These are phyloP conservation scores for Cryptoprocta ferox DNA, from an alignment of 2,797 vertebrate genomes.

Conservation along the genomic window DNA sequence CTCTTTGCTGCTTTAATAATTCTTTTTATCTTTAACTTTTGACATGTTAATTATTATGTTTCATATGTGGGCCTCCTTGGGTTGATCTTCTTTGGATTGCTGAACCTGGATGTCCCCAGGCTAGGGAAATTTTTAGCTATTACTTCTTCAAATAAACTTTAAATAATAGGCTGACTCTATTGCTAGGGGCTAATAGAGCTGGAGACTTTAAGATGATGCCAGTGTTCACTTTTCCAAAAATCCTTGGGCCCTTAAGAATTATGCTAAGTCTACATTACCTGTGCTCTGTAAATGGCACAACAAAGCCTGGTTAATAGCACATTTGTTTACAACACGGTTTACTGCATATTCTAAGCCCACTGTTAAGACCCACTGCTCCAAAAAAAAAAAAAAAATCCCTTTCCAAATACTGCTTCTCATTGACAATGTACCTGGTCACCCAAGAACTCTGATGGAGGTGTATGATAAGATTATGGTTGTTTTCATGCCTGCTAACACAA, in stretches of 20 bases:
- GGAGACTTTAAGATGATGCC: not conserved
- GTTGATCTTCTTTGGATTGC: not conserved
- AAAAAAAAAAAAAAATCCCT: not conserved
- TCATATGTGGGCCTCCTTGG: not conserved
- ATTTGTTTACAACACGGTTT: not conserved
- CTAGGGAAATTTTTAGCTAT: not conserved
- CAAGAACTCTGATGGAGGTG: not conserved
- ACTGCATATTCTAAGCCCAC: not conserved
- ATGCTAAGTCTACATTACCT: not conserved
- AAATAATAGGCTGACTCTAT: not conserved
- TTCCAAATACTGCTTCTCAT: not conserved
- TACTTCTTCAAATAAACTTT: not conserved
- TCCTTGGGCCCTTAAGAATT: not conserved
- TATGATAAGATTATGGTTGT: no score
- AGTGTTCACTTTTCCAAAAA: not conserved
- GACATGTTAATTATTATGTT: not conserved
- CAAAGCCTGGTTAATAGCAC: not conserved
- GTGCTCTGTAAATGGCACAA: not conserved
- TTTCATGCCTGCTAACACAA: not conserved
- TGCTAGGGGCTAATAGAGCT: not conserved
- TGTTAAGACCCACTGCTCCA: not conserved
- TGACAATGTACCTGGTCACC: not conserved
- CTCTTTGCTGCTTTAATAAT: not conserved
- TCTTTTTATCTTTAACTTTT: not conserved
- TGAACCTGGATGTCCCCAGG: not conserved